phyloP scores from a whole-genome alignment of 2,888 invertebrate genomes.

The Aporophyla lueneburgensis region DNA sequence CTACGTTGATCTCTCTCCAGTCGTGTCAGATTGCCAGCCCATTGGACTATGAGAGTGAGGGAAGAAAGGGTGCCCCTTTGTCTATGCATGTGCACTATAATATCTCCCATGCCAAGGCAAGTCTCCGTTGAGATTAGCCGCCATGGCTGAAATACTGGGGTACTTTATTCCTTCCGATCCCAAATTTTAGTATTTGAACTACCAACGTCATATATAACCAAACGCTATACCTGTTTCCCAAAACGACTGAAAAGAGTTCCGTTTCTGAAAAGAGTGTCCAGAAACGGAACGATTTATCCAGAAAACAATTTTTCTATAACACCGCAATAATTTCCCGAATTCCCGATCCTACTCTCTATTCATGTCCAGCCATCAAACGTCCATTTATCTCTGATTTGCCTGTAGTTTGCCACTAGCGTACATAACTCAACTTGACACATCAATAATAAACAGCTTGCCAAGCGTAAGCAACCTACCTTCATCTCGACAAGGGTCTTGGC shows the following conservation, averaged over 20 bases:
- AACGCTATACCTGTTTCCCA: not conserved
- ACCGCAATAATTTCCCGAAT: slow-evolving; percentile 24
- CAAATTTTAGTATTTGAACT: not conserved
- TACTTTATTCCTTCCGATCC: not conserved
- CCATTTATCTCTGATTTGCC: slow-evolving; percentile 65
- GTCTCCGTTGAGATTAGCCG: no score
- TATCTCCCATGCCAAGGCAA: no score
- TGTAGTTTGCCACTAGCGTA: slow-evolving; percentile 54
- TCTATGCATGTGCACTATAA: no score
- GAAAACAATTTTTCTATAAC: slow-evolving; percentile 18
- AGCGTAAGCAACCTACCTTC: slow-evolving; percentile 64
- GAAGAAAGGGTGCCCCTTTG: no score
- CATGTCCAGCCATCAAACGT: slow-evolving; percentile 58
- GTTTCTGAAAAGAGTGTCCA: no score
- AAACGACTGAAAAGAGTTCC: no score
- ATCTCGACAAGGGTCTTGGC: slow-evolving; percentile 66
- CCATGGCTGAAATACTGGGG: no score
- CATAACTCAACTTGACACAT: slow-evolving; percentile 71
- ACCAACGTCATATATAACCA: not conserved
- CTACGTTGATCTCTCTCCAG: no score
- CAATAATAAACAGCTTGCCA: slow-evolving; percentile 67
- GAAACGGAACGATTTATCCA: not conserved
- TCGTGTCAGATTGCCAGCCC: no score
- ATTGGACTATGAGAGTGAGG: no score
- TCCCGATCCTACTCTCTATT: slow-evolving; percentile 38